These are phyloP conservation scores for Busseola fusca DNA, from an alignment of 2,888 invertebrate species.

Conservation along the genomic window DNA sequence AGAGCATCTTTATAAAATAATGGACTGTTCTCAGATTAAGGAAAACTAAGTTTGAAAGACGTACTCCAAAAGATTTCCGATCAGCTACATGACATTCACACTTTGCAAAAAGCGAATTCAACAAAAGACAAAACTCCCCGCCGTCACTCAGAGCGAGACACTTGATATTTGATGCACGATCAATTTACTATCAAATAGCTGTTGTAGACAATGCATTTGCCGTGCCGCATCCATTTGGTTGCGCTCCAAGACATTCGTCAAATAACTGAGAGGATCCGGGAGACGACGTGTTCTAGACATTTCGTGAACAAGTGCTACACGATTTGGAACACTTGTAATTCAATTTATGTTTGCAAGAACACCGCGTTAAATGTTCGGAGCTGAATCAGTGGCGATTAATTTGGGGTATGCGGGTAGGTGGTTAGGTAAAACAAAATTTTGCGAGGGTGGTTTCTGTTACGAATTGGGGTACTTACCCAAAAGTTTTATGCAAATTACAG, in stretches of 20 bases:
- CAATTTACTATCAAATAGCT: conserved; percentile 58
- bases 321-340: conserved; percentile 62
- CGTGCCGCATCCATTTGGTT: conserved; percentile 69
- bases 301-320: conserved; percentile 60
- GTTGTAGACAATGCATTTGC: conserved; percentile 53
- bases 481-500: conserved; percentile 33
- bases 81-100: not conserved
- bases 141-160: conserved; percentile 9
- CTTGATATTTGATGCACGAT: conserved; percentile 53
- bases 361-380: conserved; percentile 55
- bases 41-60: not conserved
- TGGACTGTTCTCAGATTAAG: not conserved
- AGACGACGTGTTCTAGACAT: conserved; percentile 54
- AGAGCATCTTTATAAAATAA: not conserved
- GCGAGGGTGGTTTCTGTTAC: conserved; percentile 8
- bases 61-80: not conserved
- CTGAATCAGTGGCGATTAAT: conserved; percentile 47
- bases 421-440: conserved; percentile 19
- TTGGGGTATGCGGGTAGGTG: conserved; percentile 40
- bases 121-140: conserved; percentile 48
- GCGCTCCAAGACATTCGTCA: conserved; percentile 73
- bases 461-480: conserved; percentile 37
- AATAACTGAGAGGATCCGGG: conserved; percentile 65
- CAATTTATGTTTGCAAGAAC: conserved; percentile 63
- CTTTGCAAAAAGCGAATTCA: conserved; percentile 22